phyloP scores from a whole-genome alignment of 2,888 invertebrate species.

The Onthophagus sagittarius region DNA sequence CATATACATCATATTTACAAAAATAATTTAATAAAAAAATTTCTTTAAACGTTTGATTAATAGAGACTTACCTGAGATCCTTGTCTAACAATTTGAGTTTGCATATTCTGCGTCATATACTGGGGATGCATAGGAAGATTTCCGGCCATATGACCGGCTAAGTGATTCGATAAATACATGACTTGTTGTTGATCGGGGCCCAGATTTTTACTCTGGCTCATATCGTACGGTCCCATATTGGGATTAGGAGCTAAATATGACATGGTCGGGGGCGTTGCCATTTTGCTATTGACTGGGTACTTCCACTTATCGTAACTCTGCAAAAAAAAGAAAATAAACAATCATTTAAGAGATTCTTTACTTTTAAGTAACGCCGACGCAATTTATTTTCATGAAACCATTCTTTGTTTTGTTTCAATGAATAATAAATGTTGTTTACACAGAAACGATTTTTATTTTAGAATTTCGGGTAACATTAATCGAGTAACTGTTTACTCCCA shows the following conservation, averaged over 20 bases:
- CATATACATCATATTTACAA: no score
- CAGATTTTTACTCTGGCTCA: constrained; percentile 55
- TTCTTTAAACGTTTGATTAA: no score
- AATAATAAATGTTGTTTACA: background rate
- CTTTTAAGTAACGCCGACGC: no score
- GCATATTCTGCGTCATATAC: constrained; percentile 43
- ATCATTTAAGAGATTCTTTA: constrained; percentile 16
- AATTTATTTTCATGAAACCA: background rate
- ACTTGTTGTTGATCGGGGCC: constrained; percentile 46
- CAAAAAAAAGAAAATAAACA: constrained; percentile 40
- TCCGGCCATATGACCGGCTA: constrained; percentile 55
- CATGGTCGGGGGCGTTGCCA: constrained; percentile 49
- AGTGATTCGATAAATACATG: constrained; percentile 54
- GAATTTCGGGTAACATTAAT: background rate
- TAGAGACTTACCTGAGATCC: constrained; percentile 14
- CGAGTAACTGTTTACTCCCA: background rate
- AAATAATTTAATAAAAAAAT: no score
- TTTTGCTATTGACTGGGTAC: constrained; percentile 62
- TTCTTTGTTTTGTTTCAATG: background rate
- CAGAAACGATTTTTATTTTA: background rate
- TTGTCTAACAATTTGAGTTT: constrained; percentile 39
- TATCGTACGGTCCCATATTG: constrained; percentile 53
- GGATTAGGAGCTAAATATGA: constrained; percentile 52
- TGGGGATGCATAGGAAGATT: constrained; percentile 49
- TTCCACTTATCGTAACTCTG: constrained; percentile 87